Base-by-base conservation (phyloP, 2,797 vertebrate genomes). In the Enteromius argenteus region DNA sequence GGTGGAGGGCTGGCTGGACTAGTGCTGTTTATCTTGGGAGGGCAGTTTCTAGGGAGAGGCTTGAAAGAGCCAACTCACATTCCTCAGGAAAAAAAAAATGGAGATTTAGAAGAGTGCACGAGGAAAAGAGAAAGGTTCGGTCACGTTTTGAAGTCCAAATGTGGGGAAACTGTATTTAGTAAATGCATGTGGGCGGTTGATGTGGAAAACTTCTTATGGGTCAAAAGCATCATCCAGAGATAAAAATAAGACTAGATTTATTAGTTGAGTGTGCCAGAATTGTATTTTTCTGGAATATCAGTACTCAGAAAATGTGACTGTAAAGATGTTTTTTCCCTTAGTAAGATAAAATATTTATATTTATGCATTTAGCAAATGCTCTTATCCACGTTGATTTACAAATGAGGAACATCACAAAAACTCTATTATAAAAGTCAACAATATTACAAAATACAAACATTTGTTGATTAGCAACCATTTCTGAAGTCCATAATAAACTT, bases 1-100 rank as follows among this genome's bases (percentile, higher is more conserved):
- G 17, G 60, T 23, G 71, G 51, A 49, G 62, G 62, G 62, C 85
- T 89, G 77, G 62, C 32, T 79, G 58, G 62, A 79, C 79, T 73
- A 78, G 66, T 46, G 71, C 74, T 67, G 37, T 89, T 92, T 89
- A 85, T 88, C 80, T 89, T 35, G 81, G 77, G 71, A 85, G 76
- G 88, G 72, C 35, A 23, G 53, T 62, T 60, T 80, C 37, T 80
- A 75, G 35, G 72, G 79, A 85, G 62, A 79, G 79, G 73, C 80
- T 71, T 64, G 37, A 80, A 83, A 80, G 44, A 84, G 53, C 44
- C 64, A 75, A 80, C 74, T 77, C 53, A 30, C 71, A 86, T 86
- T 88, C 84, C 84, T 75, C 67, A 85, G 76, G 58, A 68, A 72
- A 60, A 10, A 67, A 76, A 73, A 60, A 8, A 7, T n/a, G 23